Evolutionary conservation across 2,113 vertebrate genomes (phyloP), one percentile per base, ranked within the genome.

Genomic region (Pelodiscus sinensis): DNA sequence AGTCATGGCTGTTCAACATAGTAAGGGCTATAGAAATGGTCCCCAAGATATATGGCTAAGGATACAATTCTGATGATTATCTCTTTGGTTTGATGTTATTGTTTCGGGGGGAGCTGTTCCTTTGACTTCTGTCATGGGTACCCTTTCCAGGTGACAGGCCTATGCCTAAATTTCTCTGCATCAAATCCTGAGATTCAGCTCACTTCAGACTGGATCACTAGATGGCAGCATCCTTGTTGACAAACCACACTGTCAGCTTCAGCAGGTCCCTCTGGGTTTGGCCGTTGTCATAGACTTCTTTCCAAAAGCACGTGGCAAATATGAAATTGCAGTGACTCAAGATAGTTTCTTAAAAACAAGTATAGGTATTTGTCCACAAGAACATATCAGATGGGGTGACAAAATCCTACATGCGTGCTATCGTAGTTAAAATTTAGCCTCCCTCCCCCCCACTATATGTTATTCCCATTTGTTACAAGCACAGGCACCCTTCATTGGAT

Each of bases 401-500:
- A 81, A 60, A 95, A 90, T n/a, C 86, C 92, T 84, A 82, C 60
- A 38, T 8, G 8, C 24, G 3, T 84, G 51, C 90, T 95, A 91
- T 93, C 91, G 78, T 56, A 51, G 71, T 87, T 92, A 85, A 93
- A 84, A 80, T 82, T 54, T 90, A 87, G 15, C 9, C 92, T 96
- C 44, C 44, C 44, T 6, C 44, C 7, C 44, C 44, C 44, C 87
- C 77, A 0, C 0, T 56, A 7, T 84, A 27, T 82, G 35, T 55
- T 81, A 79, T 58, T 78, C 92, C 94, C 93, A 82, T 87, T 95
- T 93, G 82, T 92, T 96, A 92, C 89, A 89, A 95, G 94, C 16
- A 35, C 16, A 93, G 89, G 93, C 95, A 93, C 94, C 94, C 94
- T 94, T 94, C 96, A 95, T 84, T 93, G 86, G 58, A 60, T 85